Percentiles rank a stretch among this genome's conserved stretches.
Conservation (phyloP, 2,888 invertebrate species). For the Brenthis ino region DNA sequence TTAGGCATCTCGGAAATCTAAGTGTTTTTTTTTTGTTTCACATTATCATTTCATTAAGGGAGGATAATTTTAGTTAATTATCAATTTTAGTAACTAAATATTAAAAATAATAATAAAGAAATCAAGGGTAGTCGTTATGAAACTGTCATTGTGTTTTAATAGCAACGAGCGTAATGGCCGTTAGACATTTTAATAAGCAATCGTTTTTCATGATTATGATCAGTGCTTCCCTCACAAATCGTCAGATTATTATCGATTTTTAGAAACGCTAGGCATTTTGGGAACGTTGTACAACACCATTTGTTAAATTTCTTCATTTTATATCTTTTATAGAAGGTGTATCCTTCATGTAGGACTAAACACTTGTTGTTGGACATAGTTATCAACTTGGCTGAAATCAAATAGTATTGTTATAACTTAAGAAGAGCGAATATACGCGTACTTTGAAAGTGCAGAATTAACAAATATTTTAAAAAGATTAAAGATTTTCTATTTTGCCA, state of each 20-base stretch:
- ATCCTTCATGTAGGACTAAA: constrained; percentile 37
- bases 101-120: no score
- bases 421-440: no score
- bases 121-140: no score
- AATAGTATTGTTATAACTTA: background rate
- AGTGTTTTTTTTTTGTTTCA: no score
- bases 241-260: constrained; percentile 29
- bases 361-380: constrained; percentile 45
- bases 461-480: no score
- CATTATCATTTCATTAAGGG: no score
- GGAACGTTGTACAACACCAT: constrained; percentile 49
- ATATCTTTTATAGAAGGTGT: constrained; percentile 44
- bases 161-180: constrained; percentile 30
- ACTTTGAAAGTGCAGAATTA: no score
- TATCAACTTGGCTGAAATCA: constrained; percentile 40
- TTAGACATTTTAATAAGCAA: constrained; percentile 12
- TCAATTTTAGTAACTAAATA: no score
- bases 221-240: constrained; percentile 20
- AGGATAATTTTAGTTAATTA: no score
- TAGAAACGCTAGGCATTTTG: constrained; percentile 37
- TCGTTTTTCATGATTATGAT: constrained; percentile 31
- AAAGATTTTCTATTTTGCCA: no score
- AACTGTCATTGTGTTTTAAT: background rate
- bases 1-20: no score
- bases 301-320: constrained; percentile 32